These are phyloP conservation scores for Glomeris marginata DNA, from an alignment of 2,888 invertebrate genomes.

Conservation along the genomic window DNA sequence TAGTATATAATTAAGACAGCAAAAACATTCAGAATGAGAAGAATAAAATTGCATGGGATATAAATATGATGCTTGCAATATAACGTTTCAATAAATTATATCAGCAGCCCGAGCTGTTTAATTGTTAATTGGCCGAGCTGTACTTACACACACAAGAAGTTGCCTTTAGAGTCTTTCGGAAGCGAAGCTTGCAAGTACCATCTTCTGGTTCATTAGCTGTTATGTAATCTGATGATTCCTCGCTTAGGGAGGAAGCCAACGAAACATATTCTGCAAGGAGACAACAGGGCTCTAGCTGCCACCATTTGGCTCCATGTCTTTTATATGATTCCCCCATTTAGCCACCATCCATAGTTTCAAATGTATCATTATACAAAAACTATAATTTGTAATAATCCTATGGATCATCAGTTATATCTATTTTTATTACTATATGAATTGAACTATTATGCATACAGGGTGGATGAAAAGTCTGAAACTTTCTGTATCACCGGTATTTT, in stretches of 20 bases:
- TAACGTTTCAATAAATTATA: neutral
- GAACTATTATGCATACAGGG: no score
- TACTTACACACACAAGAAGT: slow-evolving; percentile 30
- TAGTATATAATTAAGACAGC: no score
- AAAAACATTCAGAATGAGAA: neutral
- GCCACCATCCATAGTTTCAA: no score
- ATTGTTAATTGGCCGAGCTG: neutral
- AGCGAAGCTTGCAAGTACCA: slow-evolving; percentile 39
- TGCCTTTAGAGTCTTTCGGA: slow-evolving; percentile 58
- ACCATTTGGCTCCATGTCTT: neutral
- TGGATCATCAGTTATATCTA: no score
- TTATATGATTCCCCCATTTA: no score
- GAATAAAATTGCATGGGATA: neutral
- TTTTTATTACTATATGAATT: no score
- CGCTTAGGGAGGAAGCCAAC: slow-evolving; percentile 19
- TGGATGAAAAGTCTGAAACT: no score
- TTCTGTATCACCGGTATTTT: no score
- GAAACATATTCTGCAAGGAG: slow-evolving; percentile 13
- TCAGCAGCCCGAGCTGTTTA: neutral
- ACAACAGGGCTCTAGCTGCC: slow-evolving; percentile 5
- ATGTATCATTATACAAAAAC: no score
- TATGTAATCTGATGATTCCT: slow-evolving; percentile 19
- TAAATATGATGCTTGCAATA: neutral
- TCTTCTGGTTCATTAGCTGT: slow-evolving; percentile 19
- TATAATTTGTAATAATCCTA: no score